phyloP scores from a whole-genome alignment of 2,797 vertebrate species.

The Tinamus major region DNA sequence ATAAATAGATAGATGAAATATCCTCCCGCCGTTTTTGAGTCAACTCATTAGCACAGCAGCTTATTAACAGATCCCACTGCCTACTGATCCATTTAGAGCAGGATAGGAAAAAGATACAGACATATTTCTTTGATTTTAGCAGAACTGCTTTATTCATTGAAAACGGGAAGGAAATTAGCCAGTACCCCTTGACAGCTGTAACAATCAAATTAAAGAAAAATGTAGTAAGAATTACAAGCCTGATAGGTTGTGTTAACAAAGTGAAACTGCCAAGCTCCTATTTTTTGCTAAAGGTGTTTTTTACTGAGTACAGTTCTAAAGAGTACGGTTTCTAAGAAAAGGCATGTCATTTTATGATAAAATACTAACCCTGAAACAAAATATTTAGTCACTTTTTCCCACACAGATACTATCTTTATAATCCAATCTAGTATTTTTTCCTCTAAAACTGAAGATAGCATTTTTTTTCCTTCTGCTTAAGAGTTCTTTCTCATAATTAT shows the following conservation, averaged over 20 bases:
- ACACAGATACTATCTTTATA: constrained; percentile 23
- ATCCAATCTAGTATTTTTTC: background rate
- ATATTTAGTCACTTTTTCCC: constrained; percentile 44
- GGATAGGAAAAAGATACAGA: background rate
- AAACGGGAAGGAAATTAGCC: background rate
- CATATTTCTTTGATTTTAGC: background rate
- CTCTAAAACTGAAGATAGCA: background rate
- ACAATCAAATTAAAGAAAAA: constrained; percentile 13
- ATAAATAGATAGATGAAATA: background rate
- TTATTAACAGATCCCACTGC: background rate
- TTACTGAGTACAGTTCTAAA: background rate
- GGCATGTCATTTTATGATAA: constrained; percentile 39
- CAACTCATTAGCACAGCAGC: background rate
- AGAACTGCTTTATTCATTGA: background rate
- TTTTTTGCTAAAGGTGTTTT: constrained; percentile 37
- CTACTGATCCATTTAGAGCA: background rate
- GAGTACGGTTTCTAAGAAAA: constrained; percentile 43
- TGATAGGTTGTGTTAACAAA: background rate
- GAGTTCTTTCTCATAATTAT: background rate
- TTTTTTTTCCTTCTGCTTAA: background rate
- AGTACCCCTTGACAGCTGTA: background rate
- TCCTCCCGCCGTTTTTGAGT: background rate
- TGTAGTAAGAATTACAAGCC: background rate
- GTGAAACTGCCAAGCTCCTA: background rate
- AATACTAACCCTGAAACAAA: constrained; percentile 41